phyloP scores from a whole-genome alignment of 2,113 vertebrate genomes.

The Apus apus region DNA sequence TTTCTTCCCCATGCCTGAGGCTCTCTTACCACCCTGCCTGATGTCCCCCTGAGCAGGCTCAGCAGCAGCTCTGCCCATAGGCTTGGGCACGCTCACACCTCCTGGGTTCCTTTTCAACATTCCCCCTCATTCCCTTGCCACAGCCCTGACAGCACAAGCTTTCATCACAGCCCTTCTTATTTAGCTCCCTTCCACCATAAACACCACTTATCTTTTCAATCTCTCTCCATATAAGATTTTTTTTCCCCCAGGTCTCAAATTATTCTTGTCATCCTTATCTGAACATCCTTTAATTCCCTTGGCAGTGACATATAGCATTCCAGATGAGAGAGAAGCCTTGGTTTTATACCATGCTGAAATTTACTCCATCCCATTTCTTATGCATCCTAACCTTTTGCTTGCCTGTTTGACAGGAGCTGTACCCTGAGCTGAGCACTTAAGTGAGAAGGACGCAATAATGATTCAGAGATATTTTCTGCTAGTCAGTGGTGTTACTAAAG shows the following conservation, averaged over 20 bases:
- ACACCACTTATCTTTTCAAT: conserved; percentile 69
- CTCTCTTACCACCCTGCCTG: neutral
- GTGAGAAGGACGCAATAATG: neutral
- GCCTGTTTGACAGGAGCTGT: conserved; percentile 8
- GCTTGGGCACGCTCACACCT: neutral
- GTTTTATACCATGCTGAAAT: conserved; percentile 43
- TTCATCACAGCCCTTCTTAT: conserved; percentile 56
- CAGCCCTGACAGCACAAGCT: neutral
- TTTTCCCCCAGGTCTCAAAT: conserved; percentile 54
- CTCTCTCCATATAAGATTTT: conserved; percentile 34
- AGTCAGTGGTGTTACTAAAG: neutral
- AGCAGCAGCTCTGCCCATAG: neutral
- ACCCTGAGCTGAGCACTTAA: conserved; percentile 4
- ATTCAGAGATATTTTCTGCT: neutral
- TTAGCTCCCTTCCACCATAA: conserved; percentile 53
- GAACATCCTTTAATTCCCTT: conserved; percentile 70
- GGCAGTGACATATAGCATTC: conserved; percentile 64
- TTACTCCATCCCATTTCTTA: conserved; percentile 46
- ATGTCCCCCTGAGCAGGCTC: neutral
- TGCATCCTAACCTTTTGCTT: conserved; percentile 43
- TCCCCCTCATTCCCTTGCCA: neutral
- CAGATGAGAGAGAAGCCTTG: conserved; percentile 54
- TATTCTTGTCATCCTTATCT: conserved; percentile 69
- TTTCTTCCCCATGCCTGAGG: neutral
- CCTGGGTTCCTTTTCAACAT: neutral